A percentile compares a stretch with the other conserved stretches of the same genome.
Conservation (phyloP, 2,113 vertebrate genomes). For the Lates calcarifer region DNA sequence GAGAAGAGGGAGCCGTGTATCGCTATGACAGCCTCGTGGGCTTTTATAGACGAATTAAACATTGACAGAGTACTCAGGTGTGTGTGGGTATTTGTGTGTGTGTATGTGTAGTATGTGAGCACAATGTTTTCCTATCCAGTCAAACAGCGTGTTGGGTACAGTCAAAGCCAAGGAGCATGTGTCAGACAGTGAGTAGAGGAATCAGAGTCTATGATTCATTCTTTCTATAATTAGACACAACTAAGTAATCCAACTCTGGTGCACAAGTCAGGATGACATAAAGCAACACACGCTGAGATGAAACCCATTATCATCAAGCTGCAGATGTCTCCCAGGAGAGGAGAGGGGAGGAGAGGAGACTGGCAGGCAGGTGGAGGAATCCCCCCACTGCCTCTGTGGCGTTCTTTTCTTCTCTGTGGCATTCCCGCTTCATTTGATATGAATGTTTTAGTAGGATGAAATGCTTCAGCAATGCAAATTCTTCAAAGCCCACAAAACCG, state of each 20-base stretch:
- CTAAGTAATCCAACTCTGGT: constrained; percentile 47
- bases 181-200: constrained; percentile 23
- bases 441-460: constrained; percentile 39
- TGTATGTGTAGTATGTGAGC: neutral
- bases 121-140: constrained; percentile 10
- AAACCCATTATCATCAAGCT: constrained; percentile 72
- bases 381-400: constrained; percentile 37
- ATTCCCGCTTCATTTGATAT: constrained; percentile 53
- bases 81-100: neutral
- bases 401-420: constrained; percentile 43
- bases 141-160: constrained; percentile 31
- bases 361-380: constrained; percentile 60
- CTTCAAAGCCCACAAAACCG: constrained; percentile 23
- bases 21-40: constrained; percentile 51
- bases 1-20: constrained; percentile 63
- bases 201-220: constrained; percentile 56
- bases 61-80: constrained; percentile 20
- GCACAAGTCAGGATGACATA: constrained; percentile 44
- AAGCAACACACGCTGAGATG: constrained; percentile 55
- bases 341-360: constrained; percentile 35
- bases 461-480: constrained; percentile 2
- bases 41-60: constrained; percentile 60
- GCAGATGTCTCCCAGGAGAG: constrained; percentile 68
- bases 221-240: constrained; percentile 60
- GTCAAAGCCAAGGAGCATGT: constrained; percentile 37